Evolutionary conservation across 1,140 invertebrate genomes (phyloP).

Genomic region (Euura saliciscinereae): DNA sequence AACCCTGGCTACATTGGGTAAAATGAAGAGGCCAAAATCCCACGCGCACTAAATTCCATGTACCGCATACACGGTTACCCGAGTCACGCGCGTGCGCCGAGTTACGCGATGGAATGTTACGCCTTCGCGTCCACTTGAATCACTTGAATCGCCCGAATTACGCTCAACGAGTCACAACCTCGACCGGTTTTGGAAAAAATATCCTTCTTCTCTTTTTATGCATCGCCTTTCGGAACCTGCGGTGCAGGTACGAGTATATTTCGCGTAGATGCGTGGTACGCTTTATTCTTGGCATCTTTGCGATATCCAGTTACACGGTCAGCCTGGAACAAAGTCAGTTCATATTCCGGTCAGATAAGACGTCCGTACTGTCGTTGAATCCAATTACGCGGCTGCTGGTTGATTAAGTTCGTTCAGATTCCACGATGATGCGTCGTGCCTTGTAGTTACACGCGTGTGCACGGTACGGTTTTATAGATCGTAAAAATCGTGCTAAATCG

Average conservation of each 20-base stretch:
- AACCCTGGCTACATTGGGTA: too few species aligned
- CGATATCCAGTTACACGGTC: neutral
- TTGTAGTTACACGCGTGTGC: neutral
- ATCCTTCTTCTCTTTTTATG: too few species aligned
- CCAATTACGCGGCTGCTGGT: neutral
- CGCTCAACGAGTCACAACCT: constrained; percentile 27
- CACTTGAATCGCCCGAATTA: constrained; percentile 24
- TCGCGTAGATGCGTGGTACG: too few species aligned
- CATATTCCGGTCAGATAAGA: constrained; percentile 1
- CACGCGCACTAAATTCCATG: neutral
- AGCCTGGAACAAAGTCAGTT: neutral
- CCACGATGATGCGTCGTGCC: too few species aligned
- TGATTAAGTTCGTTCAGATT: neutral
- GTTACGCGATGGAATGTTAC: constrained; percentile 36
- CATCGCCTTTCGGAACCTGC: too few species aligned
- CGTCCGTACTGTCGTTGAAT: neutral
- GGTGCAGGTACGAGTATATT: too few species aligned
- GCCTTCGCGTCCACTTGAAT: constrained; percentile 33
- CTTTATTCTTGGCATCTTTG: neutral
- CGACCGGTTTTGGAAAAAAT: constrained; percentile 1
- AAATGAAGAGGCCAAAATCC: neutral
- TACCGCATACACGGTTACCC: too few species aligned
- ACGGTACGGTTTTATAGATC: neutral
- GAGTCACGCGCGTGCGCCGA: constrained; percentile 11
- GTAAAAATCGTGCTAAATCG: neutral